Conservation (phyloP, 1,140 invertebrate species). For the Spodoptera litura region DNA sequence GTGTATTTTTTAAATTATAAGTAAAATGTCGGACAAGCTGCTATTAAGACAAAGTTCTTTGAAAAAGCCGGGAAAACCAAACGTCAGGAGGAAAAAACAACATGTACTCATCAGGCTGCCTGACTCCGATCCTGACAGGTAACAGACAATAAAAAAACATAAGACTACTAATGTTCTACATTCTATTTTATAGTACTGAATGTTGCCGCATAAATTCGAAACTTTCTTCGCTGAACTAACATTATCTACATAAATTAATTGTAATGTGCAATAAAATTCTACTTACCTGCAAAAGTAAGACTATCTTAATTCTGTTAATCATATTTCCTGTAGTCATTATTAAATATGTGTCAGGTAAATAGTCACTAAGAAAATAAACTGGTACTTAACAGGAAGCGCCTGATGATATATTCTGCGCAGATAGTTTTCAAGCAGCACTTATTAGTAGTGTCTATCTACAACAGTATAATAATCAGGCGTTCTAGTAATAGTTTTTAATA, state of each 20-base stretch:
- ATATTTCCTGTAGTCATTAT: no score
- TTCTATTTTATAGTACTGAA: no score
- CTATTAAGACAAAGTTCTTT: conserved; percentile 70
- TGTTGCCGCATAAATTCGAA: no score
- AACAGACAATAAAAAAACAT: neutral
- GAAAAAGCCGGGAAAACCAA: conserved; percentile 59
- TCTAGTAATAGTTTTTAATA: neutral
- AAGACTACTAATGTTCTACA: no score
- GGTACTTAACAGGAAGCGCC: neutral
- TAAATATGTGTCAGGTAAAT: no score
- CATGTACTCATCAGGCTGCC: conserved; percentile 74
- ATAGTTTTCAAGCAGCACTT: neutral
- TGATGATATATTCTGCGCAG: neutral
- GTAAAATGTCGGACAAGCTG: conserved; percentile 66
- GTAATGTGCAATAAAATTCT: no score
- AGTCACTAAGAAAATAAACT: no score
- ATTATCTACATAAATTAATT: no score
- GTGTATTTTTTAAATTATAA: neutral
- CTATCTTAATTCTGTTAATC: no score
- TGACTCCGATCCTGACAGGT: conserved; percentile 63
- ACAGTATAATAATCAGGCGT: conserved; percentile 4
- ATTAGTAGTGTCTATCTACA: neutral
- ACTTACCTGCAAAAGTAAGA: no score
- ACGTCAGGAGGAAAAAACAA: conserved; percentile 58
- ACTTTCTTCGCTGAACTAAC: no score